Evolutionary conservation across 1,140 invertebrate genomes (phyloP).

Genomic region (Drosophila punjabiensis): DNA sequence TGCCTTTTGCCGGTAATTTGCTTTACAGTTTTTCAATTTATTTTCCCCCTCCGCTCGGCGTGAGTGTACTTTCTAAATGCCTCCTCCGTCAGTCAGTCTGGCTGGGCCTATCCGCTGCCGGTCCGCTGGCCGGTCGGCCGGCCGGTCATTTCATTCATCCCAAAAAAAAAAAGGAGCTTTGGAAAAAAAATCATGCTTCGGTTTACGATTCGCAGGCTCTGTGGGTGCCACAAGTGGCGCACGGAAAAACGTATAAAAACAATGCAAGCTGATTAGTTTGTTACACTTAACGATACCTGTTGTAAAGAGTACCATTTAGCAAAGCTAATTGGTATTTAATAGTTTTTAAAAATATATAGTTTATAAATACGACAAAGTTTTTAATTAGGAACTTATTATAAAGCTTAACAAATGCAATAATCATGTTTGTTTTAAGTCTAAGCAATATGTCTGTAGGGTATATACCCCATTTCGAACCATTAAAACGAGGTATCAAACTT

Average conservation of each 20-base stretch:
- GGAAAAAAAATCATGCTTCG: conserved; percentile 36
- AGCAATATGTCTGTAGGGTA: not conserved
- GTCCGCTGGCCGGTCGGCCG: conserved; percentile 8
- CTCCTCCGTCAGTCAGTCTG: conserved; percentile 46
- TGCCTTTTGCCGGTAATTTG: conserved; percentile 81
- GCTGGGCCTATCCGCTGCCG: conserved; percentile 71
- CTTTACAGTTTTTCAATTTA: conserved; percentile 84
- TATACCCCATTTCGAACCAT: not conserved
- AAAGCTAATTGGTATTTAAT: not conserved
- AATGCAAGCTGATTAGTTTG: conserved; percentile 6
- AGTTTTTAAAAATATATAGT: not conserved
- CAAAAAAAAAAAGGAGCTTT: conserved; percentile 2
- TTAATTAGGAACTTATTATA: not conserved
- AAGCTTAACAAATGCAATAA: not conserved
- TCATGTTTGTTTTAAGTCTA: not conserved
- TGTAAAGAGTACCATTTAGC: not conserved
- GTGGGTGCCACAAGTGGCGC: conserved; percentile 49
- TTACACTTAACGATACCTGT: not conserved
- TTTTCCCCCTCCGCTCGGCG: conserved; percentile 57
- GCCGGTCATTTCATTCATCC: conserved; percentile 57
- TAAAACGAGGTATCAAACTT: conserved; percentile 11
- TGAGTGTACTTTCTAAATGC: conserved; percentile 80
- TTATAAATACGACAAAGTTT: not conserved
- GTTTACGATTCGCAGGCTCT: conserved; percentile 63
- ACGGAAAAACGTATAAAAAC: not conserved